phyloP scores from a whole-genome alignment of 2,113 vertebrate genomes.

The Cricetomys ansorgei region DNA sequence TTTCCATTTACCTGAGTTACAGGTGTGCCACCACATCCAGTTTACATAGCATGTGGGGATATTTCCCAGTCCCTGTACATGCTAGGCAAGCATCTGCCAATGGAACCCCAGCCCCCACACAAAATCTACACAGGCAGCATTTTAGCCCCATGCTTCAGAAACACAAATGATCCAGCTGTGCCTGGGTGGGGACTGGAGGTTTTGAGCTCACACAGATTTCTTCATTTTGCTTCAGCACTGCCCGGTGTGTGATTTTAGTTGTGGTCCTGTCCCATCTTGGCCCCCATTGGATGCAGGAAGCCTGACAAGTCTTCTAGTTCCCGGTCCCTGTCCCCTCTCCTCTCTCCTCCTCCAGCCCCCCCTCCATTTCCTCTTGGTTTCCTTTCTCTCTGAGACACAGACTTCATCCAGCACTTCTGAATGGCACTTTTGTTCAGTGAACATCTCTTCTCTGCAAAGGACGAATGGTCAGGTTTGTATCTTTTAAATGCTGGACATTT shows the following conservation, averaged over 20 bases:
- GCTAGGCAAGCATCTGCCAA: not conserved
- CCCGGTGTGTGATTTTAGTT: not conserved
- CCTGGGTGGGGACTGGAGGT: not conserved
- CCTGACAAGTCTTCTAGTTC: not conserved
- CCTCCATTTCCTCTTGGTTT: conserved; percentile 1
- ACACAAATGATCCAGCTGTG: not conserved
- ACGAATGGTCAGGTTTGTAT: conserved; percentile 48
- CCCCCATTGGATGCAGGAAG: not conserved
- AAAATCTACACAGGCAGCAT: not conserved
- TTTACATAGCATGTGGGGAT: no score
- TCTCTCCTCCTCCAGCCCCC: not conserved
- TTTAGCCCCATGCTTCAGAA: not conserved
- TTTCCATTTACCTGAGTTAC: not conserved
- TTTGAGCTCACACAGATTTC: not conserved
- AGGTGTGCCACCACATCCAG: not conserved
- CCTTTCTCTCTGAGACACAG: conserved; percentile 32
- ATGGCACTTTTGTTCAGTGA: conserved; percentile 63
- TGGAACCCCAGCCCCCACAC: not conserved
- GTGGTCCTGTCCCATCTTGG: not conserved
- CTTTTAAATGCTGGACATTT: conserved; percentile 65
- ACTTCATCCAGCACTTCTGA: conserved; percentile 28
- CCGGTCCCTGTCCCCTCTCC: rapidly evolving
- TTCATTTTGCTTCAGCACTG: not conserved
- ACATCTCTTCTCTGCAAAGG: conserved; percentile 67
- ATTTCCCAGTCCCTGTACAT: not conserved